A percentile compares a stretch with the other conserved stretches of the same genome.
Evolutionary conservation across 2,888 invertebrate genomes (phyloP).

Genomic region (Colostygia pectinataria): DNA sequence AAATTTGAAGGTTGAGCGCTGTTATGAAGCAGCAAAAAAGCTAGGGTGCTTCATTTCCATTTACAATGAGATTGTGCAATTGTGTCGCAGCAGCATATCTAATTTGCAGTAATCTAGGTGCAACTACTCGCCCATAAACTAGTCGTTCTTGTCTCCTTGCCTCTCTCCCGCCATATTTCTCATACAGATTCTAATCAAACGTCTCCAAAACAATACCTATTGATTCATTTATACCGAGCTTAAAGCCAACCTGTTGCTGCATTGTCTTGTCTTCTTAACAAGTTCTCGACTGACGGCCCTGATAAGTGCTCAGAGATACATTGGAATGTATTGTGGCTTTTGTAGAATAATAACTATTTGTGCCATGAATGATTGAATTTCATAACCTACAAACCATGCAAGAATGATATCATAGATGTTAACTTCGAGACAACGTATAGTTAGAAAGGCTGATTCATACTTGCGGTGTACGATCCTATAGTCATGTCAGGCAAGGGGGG

Average conservation of each 20-base stretch:
- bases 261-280: conserved; percentile 43
- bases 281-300: conserved; percentile 23
- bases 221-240: conserved; percentile 46
- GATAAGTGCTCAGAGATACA: conserved; percentile 9
- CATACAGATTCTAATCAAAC: conserved; percentile 51
- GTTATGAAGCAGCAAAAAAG: conserved; percentile 39
- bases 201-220: conserved; percentile 54
- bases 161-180: conserved; percentile 20
- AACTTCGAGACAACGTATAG: conserved; percentile 37
- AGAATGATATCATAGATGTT: conserved; percentile 51
- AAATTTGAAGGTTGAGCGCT: neutral
- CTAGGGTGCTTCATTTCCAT: conserved; percentile 41
- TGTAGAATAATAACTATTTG: conserved; percentile 3
- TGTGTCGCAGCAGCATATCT: conserved; percentile 51
- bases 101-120: conserved; percentile 52
- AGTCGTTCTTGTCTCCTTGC: conserved; percentile 42
- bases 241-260: conserved; percentile 41
- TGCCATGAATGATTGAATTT: conserved; percentile 13
- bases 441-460: conserved; percentile 64
- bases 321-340: conserved; percentile 10
- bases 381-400: conserved; percentile 7
- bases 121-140: conserved; percentile 36
- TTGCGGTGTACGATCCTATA: conserved; percentile 45
- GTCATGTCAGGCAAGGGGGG: conserved; percentile 60
- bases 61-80: conserved; percentile 60